Conservation (phyloP, 2,888 invertebrate species). For the Gerris lacustris region DNA sequence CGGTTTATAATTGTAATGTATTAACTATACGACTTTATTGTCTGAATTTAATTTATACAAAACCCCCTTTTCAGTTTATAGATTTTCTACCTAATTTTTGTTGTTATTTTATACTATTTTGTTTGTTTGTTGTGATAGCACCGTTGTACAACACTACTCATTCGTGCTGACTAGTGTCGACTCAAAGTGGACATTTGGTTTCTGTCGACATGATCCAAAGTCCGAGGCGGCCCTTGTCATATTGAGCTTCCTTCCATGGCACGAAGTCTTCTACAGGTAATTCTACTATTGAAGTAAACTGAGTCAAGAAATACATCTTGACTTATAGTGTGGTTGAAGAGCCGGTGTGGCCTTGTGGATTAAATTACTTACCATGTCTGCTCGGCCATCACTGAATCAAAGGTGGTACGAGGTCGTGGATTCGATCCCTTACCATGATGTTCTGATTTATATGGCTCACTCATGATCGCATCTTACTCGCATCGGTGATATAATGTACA, state of each 20-base stretch:
- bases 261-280: constrained; percentile 86
- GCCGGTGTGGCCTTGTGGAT: no score
- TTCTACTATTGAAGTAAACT: constrained; percentile 33
- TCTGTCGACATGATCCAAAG: constrained; percentile 88
- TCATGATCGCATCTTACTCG: no score
- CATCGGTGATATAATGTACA: no score
- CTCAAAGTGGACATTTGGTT: constrained; percentile 94
- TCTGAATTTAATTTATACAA: neutral
- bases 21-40: neutral
- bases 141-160: constrained; percentile 84
- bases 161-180: constrained; percentile 91
- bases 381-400: no score
- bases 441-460: no score
- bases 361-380: no score
- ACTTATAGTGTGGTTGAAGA: neutral
- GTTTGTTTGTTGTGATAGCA: constrained; percentile 44
- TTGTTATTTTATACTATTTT: no score
- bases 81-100: no score
- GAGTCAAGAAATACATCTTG: neutral
- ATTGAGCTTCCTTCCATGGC: constrained; percentile 88
- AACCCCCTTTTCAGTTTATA: no score
- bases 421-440: no score
- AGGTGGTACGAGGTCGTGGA: no score
- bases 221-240: constrained; percentile 72
- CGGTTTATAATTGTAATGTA: constrained; percentile 2